Base-by-base conservation (phyloP, 2,113 vertebrate genomes). In the Bagarius yarrelli region DNA sequence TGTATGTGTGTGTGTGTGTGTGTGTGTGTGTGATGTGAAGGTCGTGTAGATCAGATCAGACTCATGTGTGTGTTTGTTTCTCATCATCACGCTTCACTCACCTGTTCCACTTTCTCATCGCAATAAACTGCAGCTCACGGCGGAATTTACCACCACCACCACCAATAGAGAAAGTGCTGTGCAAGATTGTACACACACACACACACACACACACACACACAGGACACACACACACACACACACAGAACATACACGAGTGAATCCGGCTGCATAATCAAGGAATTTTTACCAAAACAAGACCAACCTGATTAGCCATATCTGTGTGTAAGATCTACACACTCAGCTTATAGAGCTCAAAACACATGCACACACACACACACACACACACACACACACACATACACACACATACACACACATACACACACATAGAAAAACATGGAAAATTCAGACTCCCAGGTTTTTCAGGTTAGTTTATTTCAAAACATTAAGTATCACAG, bases 401-500 rank as follows among this genome's bases (percentile, higher is more conserved):
- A 23, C 11, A 72, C 52, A 64, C 36, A 79, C 56, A n/a, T 44
- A 79, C 44, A 73, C 77, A 69, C 72, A 78, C 67, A 84, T 67
- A 79, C 66, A 47, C 75, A 53, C 44, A 53, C 44, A 66, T 50
- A 67, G 53, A 85, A 69, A 82, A 57, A 57, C 53, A 27, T 30
- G 44, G 60, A 47, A 27, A 47, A 66, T 64, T 76, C 55, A 23
- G 16, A 3, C 30, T 82, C 76, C 34, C 50, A 78, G 76, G 67
- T 74, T 82, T 82, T 61, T 64, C 44, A 81, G 55, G 32, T 34
- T 67, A 50, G 59, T 60, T 70, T 69, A 40, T 71, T 79, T 59
- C 70, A 73, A 69, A 81, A 80, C n/a, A 80, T 70, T 74, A 52
- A 67, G 80, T 85, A 59, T 79, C 83, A 76, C 52, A 57, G 76